Conservation (phyloP, 2,113 vertebrate species). For the Columba livia region DNA sequence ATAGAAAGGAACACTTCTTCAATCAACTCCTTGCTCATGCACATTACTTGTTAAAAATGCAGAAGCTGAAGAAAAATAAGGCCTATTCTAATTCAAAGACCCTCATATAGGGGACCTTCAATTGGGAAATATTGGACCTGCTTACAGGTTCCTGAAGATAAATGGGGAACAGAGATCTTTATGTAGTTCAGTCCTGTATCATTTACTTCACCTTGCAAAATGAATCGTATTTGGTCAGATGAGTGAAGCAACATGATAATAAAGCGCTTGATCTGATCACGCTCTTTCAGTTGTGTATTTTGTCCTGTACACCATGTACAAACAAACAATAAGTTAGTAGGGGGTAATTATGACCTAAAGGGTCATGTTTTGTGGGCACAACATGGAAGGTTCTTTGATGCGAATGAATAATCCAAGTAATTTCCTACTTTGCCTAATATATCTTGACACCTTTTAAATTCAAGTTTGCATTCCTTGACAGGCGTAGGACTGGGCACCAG, state of each 20-base stretch:
- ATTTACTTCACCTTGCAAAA: neutral
- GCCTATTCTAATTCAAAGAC: neutral
- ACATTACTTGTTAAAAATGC: neutral
- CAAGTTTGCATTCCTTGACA: constrained; percentile 13
- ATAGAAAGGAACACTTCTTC: neutral
- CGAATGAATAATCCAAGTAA: neutral
- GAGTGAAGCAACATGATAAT: neutral
- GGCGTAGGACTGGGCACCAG: neutral
- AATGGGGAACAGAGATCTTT: neutral
- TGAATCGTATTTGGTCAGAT: neutral
- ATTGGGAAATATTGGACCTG: neutral
- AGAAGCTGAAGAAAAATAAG: neutral
- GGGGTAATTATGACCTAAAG: neutral
- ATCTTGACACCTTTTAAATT: neutral
- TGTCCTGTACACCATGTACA: neutral
- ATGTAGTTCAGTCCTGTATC: neutral
- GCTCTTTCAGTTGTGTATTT: neutral
- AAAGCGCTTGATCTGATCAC: neutral
- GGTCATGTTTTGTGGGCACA: neutral
- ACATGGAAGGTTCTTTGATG: neutral
- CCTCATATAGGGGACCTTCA: neutral
- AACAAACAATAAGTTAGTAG: neutral
- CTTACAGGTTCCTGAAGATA: neutral
- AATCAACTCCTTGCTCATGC: neutral
- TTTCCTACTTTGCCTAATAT: neutral